phyloP scores from a whole-genome alignment of 2,113 vertebrate genomes.

The Girardinichthys multiradiatus region DNA sequence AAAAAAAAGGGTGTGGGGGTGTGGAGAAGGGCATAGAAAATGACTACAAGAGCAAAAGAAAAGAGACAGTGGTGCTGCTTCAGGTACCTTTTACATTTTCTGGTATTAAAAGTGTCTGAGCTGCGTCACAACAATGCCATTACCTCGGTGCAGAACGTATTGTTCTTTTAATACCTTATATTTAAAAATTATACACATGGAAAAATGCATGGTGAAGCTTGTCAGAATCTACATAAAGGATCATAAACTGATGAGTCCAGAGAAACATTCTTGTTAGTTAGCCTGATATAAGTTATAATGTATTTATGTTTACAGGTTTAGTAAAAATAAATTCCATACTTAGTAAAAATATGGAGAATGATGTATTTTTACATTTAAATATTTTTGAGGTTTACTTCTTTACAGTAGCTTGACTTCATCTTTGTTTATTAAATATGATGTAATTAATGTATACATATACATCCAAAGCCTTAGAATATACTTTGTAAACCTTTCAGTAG shows the following conservation, averaged over 20 bases:
- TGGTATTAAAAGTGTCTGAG: slow-evolving; percentile 60
- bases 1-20: slow-evolving; percentile 34
- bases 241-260: slow-evolving; percentile 70
- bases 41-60: slow-evolving; percentile 50
- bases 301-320: neutral
- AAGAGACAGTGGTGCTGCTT: slow-evolving; percentile 35
- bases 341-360: neutral
- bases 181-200: slow-evolving; percentile 61
- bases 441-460: too few relatives aligned
- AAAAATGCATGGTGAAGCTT: slow-evolving; percentile 54
- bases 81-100: slow-evolving; percentile 54
- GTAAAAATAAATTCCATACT: neutral
- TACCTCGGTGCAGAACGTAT: slow-evolving; percentile 77
- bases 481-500: too few relatives aligned
- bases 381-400: neutral
- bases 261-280: slow-evolving; percentile 57
- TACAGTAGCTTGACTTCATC: neutral
- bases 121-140: slow-evolving; percentile 72
- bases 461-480: too few relatives aligned
- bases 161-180: slow-evolving; percentile 61
- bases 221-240: slow-evolving; percentile 60
- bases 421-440: too few relatives aligned
- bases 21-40: slow-evolving; percentile 46
- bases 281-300: slow-evolving; percentile 24
- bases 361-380: neutral